A percentile compares a stretch with the other conserved stretches of the same genome.
These are phyloP conservation scores for Tenthredo distinguenda DNA, from an alignment of 2,888 invertebrate genomes.

Conservation along the genomic window DNA sequence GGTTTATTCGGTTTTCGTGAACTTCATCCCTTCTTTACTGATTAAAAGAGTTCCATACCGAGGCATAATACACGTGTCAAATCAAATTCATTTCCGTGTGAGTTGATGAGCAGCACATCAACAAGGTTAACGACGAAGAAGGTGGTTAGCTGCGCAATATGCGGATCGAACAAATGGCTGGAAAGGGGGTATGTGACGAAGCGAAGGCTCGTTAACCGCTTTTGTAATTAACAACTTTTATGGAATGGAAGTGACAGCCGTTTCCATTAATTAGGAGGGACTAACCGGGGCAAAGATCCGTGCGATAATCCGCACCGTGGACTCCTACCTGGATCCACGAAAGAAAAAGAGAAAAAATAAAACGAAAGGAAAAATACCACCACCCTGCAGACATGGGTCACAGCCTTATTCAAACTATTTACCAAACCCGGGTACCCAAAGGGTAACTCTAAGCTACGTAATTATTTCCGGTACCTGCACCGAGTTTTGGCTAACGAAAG, in stretches of 20 bases:
- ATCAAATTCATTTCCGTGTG: not conserved
- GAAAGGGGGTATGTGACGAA: not conserved
- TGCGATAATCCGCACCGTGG: not conserved
- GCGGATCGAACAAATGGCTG: not conserved
- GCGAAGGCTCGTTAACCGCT: constrained; percentile 3
- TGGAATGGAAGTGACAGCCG: constrained; percentile 35
- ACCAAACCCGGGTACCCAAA: not conserved
- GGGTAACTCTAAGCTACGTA: not conserved
- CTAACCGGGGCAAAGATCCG: not conserved
- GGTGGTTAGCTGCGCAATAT: not conserved
- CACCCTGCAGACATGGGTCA: not conserved
- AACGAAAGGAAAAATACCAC: not conserved
- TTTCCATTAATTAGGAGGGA: constrained; percentile 25
- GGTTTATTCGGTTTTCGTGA: not conserved
- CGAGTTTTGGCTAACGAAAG: not conserved
- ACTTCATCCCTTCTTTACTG: not conserved
- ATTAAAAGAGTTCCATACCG: not conserved
- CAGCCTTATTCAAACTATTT: not conserved
- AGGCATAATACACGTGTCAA: not conserved
- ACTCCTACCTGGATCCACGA: not conserved
- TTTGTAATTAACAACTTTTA: constrained; percentile 25
- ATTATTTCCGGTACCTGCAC: constrained; percentile 2
- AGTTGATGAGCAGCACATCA: not conserved
- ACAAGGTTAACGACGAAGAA: not conserved
- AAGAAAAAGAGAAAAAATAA: not conserved